phyloP scores from a whole-genome alignment of 2,888 invertebrate species.

The Zeuzera pyrina region DNA sequence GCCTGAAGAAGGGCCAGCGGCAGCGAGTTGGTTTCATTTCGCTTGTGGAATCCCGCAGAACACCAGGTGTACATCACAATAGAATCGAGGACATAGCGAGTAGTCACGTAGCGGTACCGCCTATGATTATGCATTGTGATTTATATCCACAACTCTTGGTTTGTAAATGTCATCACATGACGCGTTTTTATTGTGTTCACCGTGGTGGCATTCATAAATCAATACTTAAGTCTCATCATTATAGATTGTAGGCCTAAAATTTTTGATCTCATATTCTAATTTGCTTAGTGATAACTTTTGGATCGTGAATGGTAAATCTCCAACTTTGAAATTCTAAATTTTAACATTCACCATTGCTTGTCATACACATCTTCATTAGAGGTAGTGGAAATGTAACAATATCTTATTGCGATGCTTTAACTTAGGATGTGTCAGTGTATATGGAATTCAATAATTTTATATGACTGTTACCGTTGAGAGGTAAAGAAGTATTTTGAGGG shows the following conservation, averaged over 20 bases:
- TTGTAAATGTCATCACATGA: slow-evolving; percentile 65
- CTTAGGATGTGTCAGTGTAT: slow-evolving; percentile 64
- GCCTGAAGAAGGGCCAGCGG: too few species aligned
- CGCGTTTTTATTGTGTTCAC: slow-evolving; percentile 42
- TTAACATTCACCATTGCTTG: slow-evolving; percentile 51
- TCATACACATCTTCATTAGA: slow-evolving; percentile 56
- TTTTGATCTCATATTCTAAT: slow-evolving; percentile 74
- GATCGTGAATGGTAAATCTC: slow-evolving; percentile 58
- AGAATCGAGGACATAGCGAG: slow-evolving; percentile 33
- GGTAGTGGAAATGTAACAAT: slow-evolving; percentile 64
- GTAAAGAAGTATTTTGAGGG: slow-evolving; percentile 47
- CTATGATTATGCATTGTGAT: slow-evolving; percentile 65
- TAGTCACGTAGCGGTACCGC: slow-evolving; percentile 64
- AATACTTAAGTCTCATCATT: slow-evolving; percentile 63
- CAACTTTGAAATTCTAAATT: slow-evolving; percentile 66
- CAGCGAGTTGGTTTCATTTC: too few species aligned
- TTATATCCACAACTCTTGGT: slow-evolving; percentile 66
- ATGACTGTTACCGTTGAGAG: slow-evolving; percentile 48
- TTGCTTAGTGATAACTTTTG: slow-evolving; percentile 70
- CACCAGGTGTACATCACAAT: slow-evolving; percentile 32
- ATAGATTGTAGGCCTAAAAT: slow-evolving; percentile 71
- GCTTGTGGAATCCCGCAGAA: too few species aligned
- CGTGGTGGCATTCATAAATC: slow-evolving; percentile 66
- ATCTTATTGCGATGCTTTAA: slow-evolving; percentile 74
- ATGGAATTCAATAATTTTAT: slow-evolving; percentile 61